Conservation (phyloP, 2,888 invertebrate genomes). For the Zaprionus lineosus region DNA sequence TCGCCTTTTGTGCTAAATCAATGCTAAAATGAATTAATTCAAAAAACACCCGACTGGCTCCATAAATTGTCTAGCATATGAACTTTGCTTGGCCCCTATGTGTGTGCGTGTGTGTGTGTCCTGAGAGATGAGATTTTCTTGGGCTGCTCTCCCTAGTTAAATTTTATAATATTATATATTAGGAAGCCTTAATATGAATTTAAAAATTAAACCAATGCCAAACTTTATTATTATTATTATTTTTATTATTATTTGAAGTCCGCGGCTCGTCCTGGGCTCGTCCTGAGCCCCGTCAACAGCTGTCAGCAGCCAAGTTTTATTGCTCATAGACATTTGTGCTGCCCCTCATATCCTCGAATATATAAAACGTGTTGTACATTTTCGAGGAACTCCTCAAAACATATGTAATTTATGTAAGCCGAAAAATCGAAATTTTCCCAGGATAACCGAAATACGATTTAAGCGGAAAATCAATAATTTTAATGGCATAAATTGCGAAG, state of each 20-base stretch:
- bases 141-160: neutral
- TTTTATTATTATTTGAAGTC: conserved; percentile 11
- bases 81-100: too few species aligned
- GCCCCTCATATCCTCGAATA: conserved; percentile 7
- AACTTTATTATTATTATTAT: conserved; percentile 7
- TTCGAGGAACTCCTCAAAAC: too few species aligned
- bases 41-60: conserved; percentile 21
- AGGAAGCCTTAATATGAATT: neutral
- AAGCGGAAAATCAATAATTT: too few species aligned
- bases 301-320: conserved; percentile 33
- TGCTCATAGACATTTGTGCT: conserved; percentile 17
- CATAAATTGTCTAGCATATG: conserved; percentile 24
- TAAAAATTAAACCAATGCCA: neutral
- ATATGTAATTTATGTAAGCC: too few species aligned
- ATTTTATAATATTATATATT: neutral
- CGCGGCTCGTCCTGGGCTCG: neutral
- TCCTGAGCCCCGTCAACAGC: conserved; percentile 27
- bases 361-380: too few species aligned
- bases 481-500: too few species aligned
- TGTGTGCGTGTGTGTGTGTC: too few species aligned
- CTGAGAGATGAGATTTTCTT: too few species aligned
- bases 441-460: too few species aligned
- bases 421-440: too few species aligned
- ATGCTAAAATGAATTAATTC: conserved; percentile 61
- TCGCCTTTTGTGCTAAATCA: conserved; percentile 36